phyloP scores from a whole-genome alignment of 1,140 invertebrate species.

The Rhizoglyphus robini region DNA sequence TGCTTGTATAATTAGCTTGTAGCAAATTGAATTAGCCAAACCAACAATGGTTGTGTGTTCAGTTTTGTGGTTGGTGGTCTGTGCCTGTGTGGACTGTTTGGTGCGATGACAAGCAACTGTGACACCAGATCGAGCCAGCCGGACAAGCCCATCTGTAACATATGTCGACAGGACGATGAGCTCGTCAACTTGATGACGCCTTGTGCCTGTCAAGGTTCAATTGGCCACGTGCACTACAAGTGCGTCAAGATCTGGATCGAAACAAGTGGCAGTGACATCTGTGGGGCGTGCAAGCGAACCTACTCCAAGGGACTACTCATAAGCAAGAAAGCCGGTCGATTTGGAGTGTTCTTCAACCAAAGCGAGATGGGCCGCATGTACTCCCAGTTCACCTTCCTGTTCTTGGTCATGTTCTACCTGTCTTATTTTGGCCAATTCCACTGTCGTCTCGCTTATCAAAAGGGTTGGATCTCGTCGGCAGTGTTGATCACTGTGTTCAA shows the following conservation, averaged over 20 bases:
- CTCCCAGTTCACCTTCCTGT: not conserved
- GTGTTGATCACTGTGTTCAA: not conserved
- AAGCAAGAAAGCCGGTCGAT: not conserved
- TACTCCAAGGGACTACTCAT: not conserved
- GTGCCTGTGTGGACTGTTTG: not conserved
- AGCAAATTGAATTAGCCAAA: too few relatives aligned
- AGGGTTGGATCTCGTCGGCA: not conserved
- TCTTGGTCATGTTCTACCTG: conserved; percentile 4
- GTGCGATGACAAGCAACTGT: not conserved
- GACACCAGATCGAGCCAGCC: not conserved
- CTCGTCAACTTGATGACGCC: not conserved
- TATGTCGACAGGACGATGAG: conserved; percentile 4
- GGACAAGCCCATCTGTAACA: conserved; percentile 3
- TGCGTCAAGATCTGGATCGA: not conserved
- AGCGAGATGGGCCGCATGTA: not conserved
- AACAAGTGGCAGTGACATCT: not conserved
- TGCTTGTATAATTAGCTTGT: too few relatives aligned
- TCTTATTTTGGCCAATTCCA: conserved; percentile 9
- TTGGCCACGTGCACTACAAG: not conserved
- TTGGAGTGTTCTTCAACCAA: not conserved
- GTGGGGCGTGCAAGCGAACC: not conserved
- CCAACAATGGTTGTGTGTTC: not conserved
- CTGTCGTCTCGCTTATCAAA: not conserved
- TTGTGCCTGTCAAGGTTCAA: not conserved
- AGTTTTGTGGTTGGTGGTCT: not conserved